Evolutionary conservation across 2,888 invertebrate genomes (phyloP), one percentile per base, ranked within the genome.

Genomic region (Drosophila neonasuta): DNA sequence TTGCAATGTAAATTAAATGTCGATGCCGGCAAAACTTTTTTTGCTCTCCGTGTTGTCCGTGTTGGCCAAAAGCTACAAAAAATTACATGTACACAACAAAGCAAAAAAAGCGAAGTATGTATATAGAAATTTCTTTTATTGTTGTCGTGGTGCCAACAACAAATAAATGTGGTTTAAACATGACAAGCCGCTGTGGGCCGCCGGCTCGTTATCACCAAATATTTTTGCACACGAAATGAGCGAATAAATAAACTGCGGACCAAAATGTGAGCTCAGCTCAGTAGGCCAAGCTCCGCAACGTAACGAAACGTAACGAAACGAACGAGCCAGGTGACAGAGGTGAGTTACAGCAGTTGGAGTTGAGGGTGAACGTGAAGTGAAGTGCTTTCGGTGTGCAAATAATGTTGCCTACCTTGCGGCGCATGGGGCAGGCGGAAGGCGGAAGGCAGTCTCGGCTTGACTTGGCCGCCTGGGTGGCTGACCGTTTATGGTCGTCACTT

Each of bases 151-250:
- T 74, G 46, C 69, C 68, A 75, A 54, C 67, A 75, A 54, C 76
- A 86, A 86, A 84, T 86, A 83, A 83, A 83, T 86, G 83, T 86
- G 86, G 84, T 68, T 84, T 81, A 80, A 86, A 84, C 83, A 83
- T 83, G 83, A 78, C 83, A 83, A 77, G 75, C 81, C 77, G 77
- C 68, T 78, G 69, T 71, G 80, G 80, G 75, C 73, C 73, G 67
- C 71, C 66, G 75, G 81, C 83, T 83, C 86, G 83, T 83, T 83
- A 83, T 83, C 83, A 83, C 83, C 83, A 83, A 83, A 86, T 86
- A 80, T 86, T 82, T 82, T 80, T 83, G 84, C 83, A 83, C 86
- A 83, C 84, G 84, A 77, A 86, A 84, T 84, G 81, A 79, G 86
- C 74, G 75, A 80, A 86, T 80, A 82, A 83, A 82, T 83, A 82